These are phyloP conservation scores for Triplophysa dalaica DNA, from an alignment of 2,113 vertebrate species.

Conservation along the genomic window DNA sequence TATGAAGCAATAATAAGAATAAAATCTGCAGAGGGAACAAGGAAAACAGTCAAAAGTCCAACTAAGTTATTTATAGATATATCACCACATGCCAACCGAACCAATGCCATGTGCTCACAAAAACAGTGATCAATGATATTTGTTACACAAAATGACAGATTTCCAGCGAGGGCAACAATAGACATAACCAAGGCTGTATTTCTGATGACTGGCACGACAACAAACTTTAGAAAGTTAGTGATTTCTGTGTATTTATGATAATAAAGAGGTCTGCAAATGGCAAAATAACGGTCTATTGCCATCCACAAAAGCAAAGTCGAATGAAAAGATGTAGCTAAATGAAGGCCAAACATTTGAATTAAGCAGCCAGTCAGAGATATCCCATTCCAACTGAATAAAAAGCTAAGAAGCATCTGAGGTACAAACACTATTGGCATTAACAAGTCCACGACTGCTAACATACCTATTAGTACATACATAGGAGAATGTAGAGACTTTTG, in stretches of 20 bases:
- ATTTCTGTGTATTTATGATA: slow-evolving; percentile 46
- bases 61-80: no score
- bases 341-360: slow-evolving; percentile 51
- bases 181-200: background rate
- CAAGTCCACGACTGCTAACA: slow-evolving; percentile 54
- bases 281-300: slow-evolving; percentile 61
- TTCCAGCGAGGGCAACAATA: slow-evolving; percentile 37
- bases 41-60: no score
- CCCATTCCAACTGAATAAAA: slow-evolving; percentile 47
- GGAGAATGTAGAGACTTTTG: slow-evolving; percentile 57
- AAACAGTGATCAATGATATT: slow-evolving; percentile 1
- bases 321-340: slow-evolving; percentile 52
- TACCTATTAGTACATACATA: slow-evolving; percentile 60
- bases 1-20: no score
- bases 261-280: slow-evolving; percentile 50
- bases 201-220: slow-evolving; percentile 27
- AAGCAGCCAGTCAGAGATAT: slow-evolving; percentile 52
- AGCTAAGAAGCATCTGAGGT: slow-evolving; percentile 45
- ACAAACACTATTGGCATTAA: slow-evolving; percentile 42
- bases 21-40: no score
- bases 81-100: no score
- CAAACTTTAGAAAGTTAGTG: slow-evolving; percentile 11
- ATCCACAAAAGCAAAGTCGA: slow-evolving; percentile 63
- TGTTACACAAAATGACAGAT: slow-evolving; percentile 59
- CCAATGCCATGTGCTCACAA: no score